Base-by-base conservation (phyloP, 2,113 vertebrate genomes). In the Rhabdomys dilectus region DNA sequence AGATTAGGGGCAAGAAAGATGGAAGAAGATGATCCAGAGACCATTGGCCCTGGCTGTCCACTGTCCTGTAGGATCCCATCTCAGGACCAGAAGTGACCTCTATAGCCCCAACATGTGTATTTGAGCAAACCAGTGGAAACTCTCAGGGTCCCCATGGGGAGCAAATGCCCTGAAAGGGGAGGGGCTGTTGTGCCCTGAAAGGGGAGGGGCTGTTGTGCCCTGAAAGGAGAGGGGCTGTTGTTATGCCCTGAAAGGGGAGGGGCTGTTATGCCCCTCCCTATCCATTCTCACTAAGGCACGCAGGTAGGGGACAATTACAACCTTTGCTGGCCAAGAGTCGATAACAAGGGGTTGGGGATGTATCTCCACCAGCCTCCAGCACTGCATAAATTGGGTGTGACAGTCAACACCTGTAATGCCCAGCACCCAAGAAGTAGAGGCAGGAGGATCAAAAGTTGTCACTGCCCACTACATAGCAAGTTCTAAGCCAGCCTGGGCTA, bases 81-180 rank as follows among this genome's bases (percentile, higher is more conserved):
- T 19, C 3, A 21, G 5, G 85, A 76, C 31, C 36, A 26, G 42
- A 12, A 24, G 51, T 3, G 51, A 53, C 16, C 92, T 75, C 48
- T 1, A 7, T 3, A 17, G 13, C 6, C 56, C 48, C 24, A 4
- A 11, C 62, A 53, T 21, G 0, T 0, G 21, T 1, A 60, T 22
- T 53, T 16, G 39, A 42, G 39, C 58, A 19, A 39, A 42, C 22
- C 66, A 5, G 45, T 36, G 39, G n/a, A 12, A 73, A 45, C 45
- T 58, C 53, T 7, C n/a, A 0, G 3, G 1, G 19, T 3, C n/a
- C 56, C 34, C 51, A 17, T 19, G 31, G 58, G 60, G 53, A 77
- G 16, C 39, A 36, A n/a, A 64, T 31, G 82, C 5, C 13, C 84
- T 3, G 19, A 62, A 73, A 4, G n/a, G 45, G 19, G 11, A 34